Evolutionary conservation across 2,888 invertebrate species (phyloP).

Genomic region (Pandemis cinnamomeana): DNA sequence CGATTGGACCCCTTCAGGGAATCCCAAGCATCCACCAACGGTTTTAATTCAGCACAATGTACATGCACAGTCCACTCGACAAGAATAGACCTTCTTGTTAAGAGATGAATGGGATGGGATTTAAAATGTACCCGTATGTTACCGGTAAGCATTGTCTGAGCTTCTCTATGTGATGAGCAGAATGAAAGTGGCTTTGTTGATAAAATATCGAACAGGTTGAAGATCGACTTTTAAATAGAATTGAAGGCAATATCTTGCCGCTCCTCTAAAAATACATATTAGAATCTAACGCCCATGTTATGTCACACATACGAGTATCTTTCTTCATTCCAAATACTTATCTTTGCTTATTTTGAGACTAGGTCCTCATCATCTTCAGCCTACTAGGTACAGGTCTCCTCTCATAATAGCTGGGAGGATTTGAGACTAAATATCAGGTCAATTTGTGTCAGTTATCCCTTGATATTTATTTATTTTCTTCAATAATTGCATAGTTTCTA

Average conservation of each 20-base stretch:
- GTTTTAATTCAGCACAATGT: slow-evolving; percentile 69
- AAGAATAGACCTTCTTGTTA: slow-evolving; percentile 56
- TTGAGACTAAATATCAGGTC: no score
- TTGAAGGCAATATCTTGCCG: no score
- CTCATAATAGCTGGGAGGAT: no score
- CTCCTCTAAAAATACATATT: no score
- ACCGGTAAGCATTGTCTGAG: slow-evolving; percentile 31
- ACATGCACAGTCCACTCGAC: slow-evolving; percentile 66
- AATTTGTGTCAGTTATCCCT: no score
- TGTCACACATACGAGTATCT: no score
- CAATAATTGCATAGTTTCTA: not conserved
- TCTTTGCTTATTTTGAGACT: no score
- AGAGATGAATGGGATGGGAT: slow-evolving; percentile 42
- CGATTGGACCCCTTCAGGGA: slow-evolving; percentile 63
- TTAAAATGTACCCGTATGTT: slow-evolving; percentile 26
- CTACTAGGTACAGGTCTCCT: no score
- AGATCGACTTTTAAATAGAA: no score
- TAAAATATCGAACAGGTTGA: not conserved
- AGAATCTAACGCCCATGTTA: not conserved
- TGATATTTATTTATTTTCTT: not conserved
- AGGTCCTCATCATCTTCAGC: no score
- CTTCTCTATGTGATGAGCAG: slow-evolving; percentile 7
- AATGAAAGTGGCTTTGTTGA: slow-evolving; percentile 11
- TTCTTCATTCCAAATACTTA: no score
- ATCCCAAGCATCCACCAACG: slow-evolving; percentile 60